Evolutionary conservation across 1,140 invertebrate species (phyloP).

Genomic region (Periplaneta americana): DNA sequence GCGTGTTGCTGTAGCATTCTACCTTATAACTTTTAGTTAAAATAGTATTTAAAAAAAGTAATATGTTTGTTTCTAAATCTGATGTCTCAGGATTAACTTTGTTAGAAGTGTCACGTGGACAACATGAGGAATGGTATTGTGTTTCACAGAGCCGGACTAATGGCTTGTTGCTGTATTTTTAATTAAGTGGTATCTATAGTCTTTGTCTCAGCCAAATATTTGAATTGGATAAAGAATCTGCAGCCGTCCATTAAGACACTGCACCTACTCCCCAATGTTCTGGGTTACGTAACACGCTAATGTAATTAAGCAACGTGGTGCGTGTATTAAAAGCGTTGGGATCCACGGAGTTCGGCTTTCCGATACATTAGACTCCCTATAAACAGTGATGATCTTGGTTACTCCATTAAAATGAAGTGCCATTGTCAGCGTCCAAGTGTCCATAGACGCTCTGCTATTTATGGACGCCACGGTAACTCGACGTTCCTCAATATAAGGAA

Average conservation of each 20-base stretch:
- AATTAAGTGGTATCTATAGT: neutral
- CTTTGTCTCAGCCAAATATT: neutral
- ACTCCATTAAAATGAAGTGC: neutral
- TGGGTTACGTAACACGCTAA: neutral
- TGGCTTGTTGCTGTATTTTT: neutral
- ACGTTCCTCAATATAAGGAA: neutral
- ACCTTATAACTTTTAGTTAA: no score
- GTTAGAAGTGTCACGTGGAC: no score
- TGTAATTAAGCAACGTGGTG: no score
- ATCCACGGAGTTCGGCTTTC: neutral
- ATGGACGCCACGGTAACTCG: no score
- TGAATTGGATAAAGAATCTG: neutral
- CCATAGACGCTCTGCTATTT: neutral
- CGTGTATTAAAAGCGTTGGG: no score
- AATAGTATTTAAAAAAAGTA: no score
- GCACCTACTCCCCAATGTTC: neutral
- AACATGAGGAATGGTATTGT: no score
- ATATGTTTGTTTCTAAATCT: neutral
- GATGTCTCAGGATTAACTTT: no score
- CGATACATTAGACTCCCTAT: neutral
- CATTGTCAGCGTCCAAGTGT: neutral
- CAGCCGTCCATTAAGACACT: neutral
- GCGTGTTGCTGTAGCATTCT: no score
- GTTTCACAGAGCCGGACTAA: neutral
- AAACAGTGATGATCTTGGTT: neutral